Evolutionary conservation across 2,888 invertebrate genomes (phyloP), one percentile per base, ranked within the genome.

Genomic region (Oligia latruncula): DNA sequence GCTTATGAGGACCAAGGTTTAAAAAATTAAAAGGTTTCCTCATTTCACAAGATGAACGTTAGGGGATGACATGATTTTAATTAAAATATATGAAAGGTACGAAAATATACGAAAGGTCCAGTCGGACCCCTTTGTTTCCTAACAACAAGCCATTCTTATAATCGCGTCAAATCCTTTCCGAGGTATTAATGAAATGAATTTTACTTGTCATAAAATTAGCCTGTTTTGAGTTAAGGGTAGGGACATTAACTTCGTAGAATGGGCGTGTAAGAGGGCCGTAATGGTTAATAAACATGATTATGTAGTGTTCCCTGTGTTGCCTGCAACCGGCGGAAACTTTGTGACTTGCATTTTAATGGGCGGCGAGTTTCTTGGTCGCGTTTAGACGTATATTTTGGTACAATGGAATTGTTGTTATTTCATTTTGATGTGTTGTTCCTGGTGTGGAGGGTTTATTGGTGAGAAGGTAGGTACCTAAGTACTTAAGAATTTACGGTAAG

Each of bases 171-270:
- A 92, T 91, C 92, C 92, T 90, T 91, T 87, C 85, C 84, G 74
- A 85, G 84, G 87, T 90, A 90, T 91, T 91, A 91, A 90, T 87
- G 88, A 91, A 92, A 93, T 93, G 89, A 93, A 93, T 92, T 93
- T 92, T 90, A 91, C 91, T 92, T 92, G 90, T 89, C 92, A 89
- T 91, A 91, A 89, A 93, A 93, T 93, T 92, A 91, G 91, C 85
- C 89, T 86, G 87, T 90, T 92, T 87, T 88, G 89, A 91, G 91
- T 92, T 90, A 89, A 91, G 92, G 92, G 90, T 90, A 83, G 86
- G 85, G 84, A 85, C 89, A 90, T 92, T 90, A 92, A 89, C 90
- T 91, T 89, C 85, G 85, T 82, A 81, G 84, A 87, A 90, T 88
- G 87, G 87, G 88, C 83, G 88, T 85, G 88, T 90, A 88, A 89